Conservation (phyloP, 1,140 invertebrate species). For the Rhysida immarginata region DNA sequence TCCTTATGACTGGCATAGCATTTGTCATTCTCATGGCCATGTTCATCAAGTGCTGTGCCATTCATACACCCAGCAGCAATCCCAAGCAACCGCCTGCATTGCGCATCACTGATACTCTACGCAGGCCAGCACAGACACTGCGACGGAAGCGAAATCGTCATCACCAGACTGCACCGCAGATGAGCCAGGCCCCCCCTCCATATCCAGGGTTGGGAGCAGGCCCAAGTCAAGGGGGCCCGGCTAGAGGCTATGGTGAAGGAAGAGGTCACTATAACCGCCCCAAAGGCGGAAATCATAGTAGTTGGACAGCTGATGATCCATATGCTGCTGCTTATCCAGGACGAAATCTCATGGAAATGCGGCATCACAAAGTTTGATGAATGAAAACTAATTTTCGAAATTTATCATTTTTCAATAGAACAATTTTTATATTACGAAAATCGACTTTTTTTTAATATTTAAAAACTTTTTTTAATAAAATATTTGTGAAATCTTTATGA, state of each 20-base stretch:
- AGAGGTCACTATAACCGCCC: constrained; percentile 45
- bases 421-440: too few relatives aligned
- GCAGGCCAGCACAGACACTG: constrained; percentile 74
- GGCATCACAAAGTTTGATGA: constrained; percentile 34
- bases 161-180: constrained; percentile 13
- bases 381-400: too few relatives aligned
- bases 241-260: constrained; percentile 50
- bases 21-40: constrained; percentile 91
- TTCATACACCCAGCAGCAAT: constrained; percentile 95
- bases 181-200: constrained; percentile 22
- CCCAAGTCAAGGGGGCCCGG: constrained; percentile 34
- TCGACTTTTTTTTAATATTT: too few relatives aligned
- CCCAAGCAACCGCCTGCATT: constrained; percentile 77
- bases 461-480: too few relatives aligned
- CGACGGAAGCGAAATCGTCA: constrained; percentile 38
- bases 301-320: constrained; percentile 40
- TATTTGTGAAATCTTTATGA: too few relatives aligned
- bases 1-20: constrained; percentile 73
- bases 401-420: too few relatives aligned
- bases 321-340: constrained; percentile 47
- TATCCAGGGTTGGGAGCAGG: constrained; percentile 17
- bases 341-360: constrained; percentile 38
- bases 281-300: constrained; percentile 18
- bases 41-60: constrained; percentile 99
- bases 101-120: constrained; percentile 68